Base-by-base conservation (phyloP, 1,140 invertebrate species). In the Probaryconus sp. region DNA sequence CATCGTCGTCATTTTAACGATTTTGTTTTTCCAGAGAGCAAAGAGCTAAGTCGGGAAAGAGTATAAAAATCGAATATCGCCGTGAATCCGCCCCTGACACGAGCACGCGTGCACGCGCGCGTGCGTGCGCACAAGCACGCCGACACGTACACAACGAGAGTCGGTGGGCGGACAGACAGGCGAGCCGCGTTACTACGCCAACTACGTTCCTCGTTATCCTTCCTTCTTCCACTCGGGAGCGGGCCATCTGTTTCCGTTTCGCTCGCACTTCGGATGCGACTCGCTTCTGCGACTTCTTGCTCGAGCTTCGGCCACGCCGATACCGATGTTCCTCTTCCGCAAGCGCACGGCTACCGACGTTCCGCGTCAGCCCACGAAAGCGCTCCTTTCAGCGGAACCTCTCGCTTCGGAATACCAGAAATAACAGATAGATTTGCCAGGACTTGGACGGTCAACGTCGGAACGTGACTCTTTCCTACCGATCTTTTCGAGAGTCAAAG, bases 241-340 rank as follows among this genome's bases (percentile, higher is more conserved):
- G 4, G 18, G 40, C 24, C 20, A 16, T 21, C 42, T 38, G 35
- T 47, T 10, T 5, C n/a, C 58, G 43, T 74, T 35, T 63, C 45
- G 42, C 38, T 69, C 51, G 30, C 51, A 68, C 76, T 55, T 73
- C 61, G 61, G 48, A 65, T 38, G 40, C 42, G 33, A 47, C 50
- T 55, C 63, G 63, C 50, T 50, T 67, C 33, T 50, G 35, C 37
- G 63, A 67, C 64, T 68, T 68, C 47, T 64, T 21, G 18, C 48
- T 26, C 18, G 24, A 35, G 43, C 58, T 68, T 45, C 60, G 28
- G 28, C 47, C 65, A 24, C 63, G 31, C 61, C 64, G 63, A 56
- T 72, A 56, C 77, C 81, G 80, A 79, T 80, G 76, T 77, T 81
- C 48, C 79, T 81, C 81, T 84, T 82, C 76, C 79, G 78, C 80